Percentiles rank a stretch among this genome's conserved stretches.
phyloP scores from a whole-genome alignment of 1,140 invertebrate genomes.

The Thrips palmi region DNA sequence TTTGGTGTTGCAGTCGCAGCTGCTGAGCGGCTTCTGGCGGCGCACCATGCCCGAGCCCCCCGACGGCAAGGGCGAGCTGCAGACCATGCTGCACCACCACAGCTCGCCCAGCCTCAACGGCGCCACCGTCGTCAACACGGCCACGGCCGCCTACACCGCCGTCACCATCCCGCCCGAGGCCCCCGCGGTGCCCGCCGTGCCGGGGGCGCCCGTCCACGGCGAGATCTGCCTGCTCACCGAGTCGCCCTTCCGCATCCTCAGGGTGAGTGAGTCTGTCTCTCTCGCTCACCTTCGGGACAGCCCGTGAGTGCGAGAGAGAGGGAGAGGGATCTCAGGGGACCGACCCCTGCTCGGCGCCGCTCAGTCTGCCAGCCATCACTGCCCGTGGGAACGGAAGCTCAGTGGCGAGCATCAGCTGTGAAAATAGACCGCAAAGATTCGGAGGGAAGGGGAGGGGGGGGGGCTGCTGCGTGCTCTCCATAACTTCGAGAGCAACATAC shows the following conservation, averaged over 20 bases:
- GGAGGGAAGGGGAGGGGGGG: no score
- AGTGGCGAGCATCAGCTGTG: not conserved
- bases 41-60: not conserved
- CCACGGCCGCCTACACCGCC: no score
- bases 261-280: slow-evolving; percentile 27
- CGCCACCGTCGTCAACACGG: no score
- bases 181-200: not conserved
- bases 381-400: not conserved
- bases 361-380: not conserved
- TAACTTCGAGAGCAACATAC: no score
- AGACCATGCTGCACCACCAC: slow-evolving; percentile 28
- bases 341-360: slow-evolving; percentile 3
- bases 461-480: no score
- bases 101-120: no score
- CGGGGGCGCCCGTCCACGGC: slow-evolving; percentile 15
- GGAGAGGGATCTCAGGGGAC: slow-evolving; percentile 5
- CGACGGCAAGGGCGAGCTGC: slow-evolving; percentile 24
- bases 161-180: slow-evolving; percentile 14
- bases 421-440: not conserved
- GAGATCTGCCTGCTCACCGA: slow-evolving; percentile 39
- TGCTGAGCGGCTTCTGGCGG: no score
- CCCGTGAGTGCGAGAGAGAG: slow-evolving; percentile 3
- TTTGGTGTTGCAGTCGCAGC: no score
- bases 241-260: slow-evolving; percentile 42
- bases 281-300: not conserved